A percentile compares a stretch with the other conserved stretches of the same genome.
Conservation (phyloP, 2,797 vertebrate genomes). For the Vireo griseus region DNA sequence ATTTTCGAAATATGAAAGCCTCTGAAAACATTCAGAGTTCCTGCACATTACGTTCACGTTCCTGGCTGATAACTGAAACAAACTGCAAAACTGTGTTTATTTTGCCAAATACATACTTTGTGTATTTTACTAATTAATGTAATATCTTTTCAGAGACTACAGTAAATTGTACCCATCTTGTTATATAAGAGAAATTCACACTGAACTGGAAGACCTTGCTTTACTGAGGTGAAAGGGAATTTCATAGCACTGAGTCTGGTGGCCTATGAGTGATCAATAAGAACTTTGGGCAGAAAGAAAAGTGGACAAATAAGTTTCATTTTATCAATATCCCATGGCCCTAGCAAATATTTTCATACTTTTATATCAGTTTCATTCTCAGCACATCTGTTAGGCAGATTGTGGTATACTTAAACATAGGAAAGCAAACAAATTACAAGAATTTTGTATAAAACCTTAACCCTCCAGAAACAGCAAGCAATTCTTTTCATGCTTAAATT, state of each 20-base stretch:
- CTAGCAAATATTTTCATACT: neutral
- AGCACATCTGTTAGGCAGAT: neutral
- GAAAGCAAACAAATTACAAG: constrained; percentile 18
- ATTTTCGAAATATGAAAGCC: neutral
- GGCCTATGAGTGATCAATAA: neutral
- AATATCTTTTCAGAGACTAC: neutral
- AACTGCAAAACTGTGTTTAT: neutral
- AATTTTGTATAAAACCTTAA: constrained; percentile 1
- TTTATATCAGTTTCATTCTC: neutral
- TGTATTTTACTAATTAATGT: neutral
- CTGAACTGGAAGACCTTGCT: neutral
- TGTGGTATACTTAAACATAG: neutral
- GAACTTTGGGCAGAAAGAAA: neutral
- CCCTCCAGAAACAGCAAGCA: neutral
- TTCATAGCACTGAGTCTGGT: neutral
- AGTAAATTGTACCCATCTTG: neutral
- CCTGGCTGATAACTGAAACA: neutral
- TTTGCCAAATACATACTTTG: neutral
- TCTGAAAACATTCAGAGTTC: neutral
- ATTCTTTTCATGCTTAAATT: constrained; percentile 35
- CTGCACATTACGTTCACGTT: rapidly evolving
- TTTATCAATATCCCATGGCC: neutral
- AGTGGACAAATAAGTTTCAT: neutral
- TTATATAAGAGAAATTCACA: rapidly evolving
- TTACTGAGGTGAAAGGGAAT: neutral